These are phyloP conservation scores for Anthoscopus minutus DNA, from an alignment of 2,113 vertebrate species.

Conservation along the genomic window DNA sequence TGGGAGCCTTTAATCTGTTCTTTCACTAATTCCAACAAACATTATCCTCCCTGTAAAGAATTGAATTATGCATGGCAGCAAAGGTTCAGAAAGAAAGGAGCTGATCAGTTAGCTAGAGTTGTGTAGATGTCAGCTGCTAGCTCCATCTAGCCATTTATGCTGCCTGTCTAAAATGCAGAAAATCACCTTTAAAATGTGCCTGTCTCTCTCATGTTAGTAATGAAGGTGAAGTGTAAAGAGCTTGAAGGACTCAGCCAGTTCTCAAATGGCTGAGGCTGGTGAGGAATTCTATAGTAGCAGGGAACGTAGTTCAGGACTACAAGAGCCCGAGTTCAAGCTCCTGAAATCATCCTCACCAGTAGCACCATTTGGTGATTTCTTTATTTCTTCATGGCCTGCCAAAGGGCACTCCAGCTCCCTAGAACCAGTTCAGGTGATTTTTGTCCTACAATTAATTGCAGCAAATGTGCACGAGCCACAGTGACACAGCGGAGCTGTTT, in stretches of 20 bases:
- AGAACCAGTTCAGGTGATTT: background rate
- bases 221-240: background rate
- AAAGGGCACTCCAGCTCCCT: background rate
- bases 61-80: background rate
- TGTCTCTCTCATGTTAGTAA: background rate
- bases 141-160: background rate
- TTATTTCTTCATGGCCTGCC: background rate
- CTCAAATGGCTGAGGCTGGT: background rate
- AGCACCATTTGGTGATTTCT: background rate
- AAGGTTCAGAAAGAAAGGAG: background rate
- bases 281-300: fast-evolving
- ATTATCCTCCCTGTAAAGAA: background rate
- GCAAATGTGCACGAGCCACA: fast-evolving
- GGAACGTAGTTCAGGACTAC: background rate
- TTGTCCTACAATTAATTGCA: background rate
- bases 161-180: background rate
- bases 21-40: background rate
- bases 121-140: background rate
- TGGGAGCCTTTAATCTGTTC: background rate
- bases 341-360: background rate
- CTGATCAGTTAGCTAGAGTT: background rate
- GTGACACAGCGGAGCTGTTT: fast-evolving
- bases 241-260: background rate
- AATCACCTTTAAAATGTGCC: background rate
- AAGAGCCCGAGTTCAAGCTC: fast-evolving